phyloP scores from a whole-genome alignment of 2,888 invertebrate species.

The Lomographa bimaculata region DNA sequence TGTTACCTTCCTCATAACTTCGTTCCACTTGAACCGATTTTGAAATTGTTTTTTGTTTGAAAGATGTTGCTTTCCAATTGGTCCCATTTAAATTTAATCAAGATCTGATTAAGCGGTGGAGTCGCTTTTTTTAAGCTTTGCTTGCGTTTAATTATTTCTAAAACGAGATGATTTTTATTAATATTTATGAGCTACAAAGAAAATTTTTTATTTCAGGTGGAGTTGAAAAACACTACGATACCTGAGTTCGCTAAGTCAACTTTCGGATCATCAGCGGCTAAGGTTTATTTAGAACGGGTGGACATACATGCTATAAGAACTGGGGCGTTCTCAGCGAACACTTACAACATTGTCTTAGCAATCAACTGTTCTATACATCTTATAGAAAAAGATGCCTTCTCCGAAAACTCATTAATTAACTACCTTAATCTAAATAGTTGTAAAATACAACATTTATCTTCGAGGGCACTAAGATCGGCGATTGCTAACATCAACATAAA shows the following conservation, averaged over 20 bases:
- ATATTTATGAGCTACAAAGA: no score
- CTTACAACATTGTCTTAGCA: constrained; percentile 85
- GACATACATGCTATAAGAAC: constrained; percentile 81
- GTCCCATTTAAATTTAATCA: no score
- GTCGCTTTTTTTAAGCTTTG: no score
- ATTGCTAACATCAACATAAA: constrained; percentile 86
- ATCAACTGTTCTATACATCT: constrained; percentile 84
- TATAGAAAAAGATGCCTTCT: constrained; percentile 86
- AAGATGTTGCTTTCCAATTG: no score
- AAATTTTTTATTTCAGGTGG: constrained; percentile 80
- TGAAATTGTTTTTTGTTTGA: no score
- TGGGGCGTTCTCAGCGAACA: constrained; percentile 87
- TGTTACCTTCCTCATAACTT: no score
- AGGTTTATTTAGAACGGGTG: constrained; percentile 77
- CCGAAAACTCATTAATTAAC: constrained; percentile 84
- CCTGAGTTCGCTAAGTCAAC: constrained; percentile 83
- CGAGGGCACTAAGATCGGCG: constrained; percentile 85
- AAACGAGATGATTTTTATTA: no score
- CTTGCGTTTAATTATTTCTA: no score
- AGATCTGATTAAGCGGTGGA: no score
- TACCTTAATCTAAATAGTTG: constrained; percentile 85
- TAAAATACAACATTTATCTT: constrained; percentile 79
- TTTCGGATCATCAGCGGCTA: constrained; percentile 86
- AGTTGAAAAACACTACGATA: constrained; percentile 84
- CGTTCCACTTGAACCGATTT: no score